Percentiles rank a stretch among this genome's conserved stretches.
Evolutionary conservation across 1,140 invertebrate genomes (phyloP).

Genomic region (Euwallacea fornicatus): DNA sequence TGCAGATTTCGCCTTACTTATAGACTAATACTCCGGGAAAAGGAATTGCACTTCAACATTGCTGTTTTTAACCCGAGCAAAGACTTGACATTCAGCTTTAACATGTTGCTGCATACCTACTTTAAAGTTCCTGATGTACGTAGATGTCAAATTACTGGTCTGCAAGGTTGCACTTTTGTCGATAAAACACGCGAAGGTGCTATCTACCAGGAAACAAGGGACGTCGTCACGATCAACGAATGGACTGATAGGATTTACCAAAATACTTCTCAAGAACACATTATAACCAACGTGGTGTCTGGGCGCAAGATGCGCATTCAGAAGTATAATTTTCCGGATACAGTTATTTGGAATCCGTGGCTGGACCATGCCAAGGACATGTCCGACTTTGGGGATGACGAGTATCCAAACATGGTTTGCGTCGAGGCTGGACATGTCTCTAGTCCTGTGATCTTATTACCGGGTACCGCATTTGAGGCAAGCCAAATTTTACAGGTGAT

Average conservation of each 20-base stretch:
- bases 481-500: constrained; percentile 81
- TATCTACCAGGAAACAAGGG: constrained; percentile 82
- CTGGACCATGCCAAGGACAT: constrained; percentile 88
- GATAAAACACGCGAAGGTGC: constrained; percentile 89
- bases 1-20: constrained; percentile 80
- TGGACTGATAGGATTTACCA: constrained; percentile 94
- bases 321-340: constrained; percentile 93
- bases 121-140: constrained; percentile 93
- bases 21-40: constrained; percentile 84
- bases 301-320: constrained; percentile 88
- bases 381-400: constrained; percentile 91
- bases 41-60: constrained; percentile 90
- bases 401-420: constrained; percentile 94
- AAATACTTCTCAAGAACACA: constrained; percentile 88
- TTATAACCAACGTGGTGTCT: constrained; percentile 90
- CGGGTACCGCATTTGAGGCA: constrained; percentile 85
- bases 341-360: constrained; percentile 97
- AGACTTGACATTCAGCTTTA: constrained; percentile 88
- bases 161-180: constrained; percentile 88
- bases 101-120: constrained; percentile 91
- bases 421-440: constrained; percentile 90
- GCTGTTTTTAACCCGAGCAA: constrained; percentile 90
- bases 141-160: constrained; percentile 84
- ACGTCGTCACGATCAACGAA: constrained; percentile 84
- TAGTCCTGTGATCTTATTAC: constrained; percentile 79